Percentiles rank a stretch among this genome's conserved stretches.
These are phyloP conservation scores for Calameuta idolon DNA, from an alignment of 2,888 invertebrate genomes.

Conservation along the genomic window DNA sequence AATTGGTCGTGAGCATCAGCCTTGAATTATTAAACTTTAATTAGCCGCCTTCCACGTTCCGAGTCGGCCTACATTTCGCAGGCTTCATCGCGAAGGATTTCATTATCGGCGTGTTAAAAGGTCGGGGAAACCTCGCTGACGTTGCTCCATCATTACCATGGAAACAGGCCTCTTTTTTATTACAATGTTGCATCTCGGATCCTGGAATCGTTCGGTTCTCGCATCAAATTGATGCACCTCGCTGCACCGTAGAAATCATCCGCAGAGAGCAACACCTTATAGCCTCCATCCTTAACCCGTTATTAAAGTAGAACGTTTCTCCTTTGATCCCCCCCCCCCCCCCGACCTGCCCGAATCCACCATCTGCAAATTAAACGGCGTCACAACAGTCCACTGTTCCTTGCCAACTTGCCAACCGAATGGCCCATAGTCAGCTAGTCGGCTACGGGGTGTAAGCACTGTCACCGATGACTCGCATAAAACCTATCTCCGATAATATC, in stretches of 20 bases:
- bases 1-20: constrained; percentile 9
- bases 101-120: background rate
- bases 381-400: background rate
- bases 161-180: background rate
- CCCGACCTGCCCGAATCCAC: background rate
- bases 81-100: background rate
- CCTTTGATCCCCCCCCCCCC: background rate
- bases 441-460: background rate
- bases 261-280: background rate
- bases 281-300: background rate
- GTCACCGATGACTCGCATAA: constrained; percentile 14
- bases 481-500: constrained; percentile 12
- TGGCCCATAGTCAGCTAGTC: background rate
- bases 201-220: background rate
- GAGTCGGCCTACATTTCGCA: constrained; percentile 1
- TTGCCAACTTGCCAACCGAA: background rate
- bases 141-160: background rate
- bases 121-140: background rate
- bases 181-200: background rate
- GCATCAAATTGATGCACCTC: background rate
- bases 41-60: constrained; percentile 14
- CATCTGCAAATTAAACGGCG: background rate
- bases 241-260: too few relatives aligned
- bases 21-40: constrained; percentile 18
- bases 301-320: background rate